These are phyloP conservation scores for Chrysocyon brachyurus DNA, from an alignment of 2,797 vertebrate species.

Conservation along the genomic window DNA sequence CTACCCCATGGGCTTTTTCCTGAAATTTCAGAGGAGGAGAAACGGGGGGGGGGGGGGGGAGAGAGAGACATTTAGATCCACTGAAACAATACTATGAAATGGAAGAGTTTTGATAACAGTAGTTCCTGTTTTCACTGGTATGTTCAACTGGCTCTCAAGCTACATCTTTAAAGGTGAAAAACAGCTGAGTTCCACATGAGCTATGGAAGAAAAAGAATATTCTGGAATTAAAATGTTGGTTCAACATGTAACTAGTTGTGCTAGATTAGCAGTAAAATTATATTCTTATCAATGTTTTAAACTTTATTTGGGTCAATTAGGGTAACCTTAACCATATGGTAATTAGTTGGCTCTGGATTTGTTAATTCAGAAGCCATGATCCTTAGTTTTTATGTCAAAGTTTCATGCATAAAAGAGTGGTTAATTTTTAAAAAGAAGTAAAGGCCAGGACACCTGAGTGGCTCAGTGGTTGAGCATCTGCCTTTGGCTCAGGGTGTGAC, in stretches of 20 bases:
- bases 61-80: not conserved
- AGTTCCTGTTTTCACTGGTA: not conserved
- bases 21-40: conserved; percentile 39
- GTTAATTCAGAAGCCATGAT: not conserved
- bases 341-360: not conserved
- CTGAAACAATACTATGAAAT: not conserved
- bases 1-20: not conserved
- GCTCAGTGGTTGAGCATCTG: no score
- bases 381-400: conserved; percentile 10
- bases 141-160: not conserved
- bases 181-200: not conserved
- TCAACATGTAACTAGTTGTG: not conserved
- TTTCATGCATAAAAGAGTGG: not conserved
- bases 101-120: not conserved
- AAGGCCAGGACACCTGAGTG: not conserved
- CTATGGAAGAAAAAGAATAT: not conserved
- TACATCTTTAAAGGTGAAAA: conserved; percentile 35
- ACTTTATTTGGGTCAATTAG: not conserved
- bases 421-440: conserved; percentile 24
- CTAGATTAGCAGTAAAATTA: not conserved
- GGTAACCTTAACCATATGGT: not conserved
- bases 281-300: conserved; percentile 7
- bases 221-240: not conserved
- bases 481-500: no score
- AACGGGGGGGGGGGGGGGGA: no score